Percentiles rank a stretch among this genome's conserved stretches.
phyloP scores from a whole-genome alignment of 2,797 vertebrate genomes.

The Australoheros facetus region DNA sequence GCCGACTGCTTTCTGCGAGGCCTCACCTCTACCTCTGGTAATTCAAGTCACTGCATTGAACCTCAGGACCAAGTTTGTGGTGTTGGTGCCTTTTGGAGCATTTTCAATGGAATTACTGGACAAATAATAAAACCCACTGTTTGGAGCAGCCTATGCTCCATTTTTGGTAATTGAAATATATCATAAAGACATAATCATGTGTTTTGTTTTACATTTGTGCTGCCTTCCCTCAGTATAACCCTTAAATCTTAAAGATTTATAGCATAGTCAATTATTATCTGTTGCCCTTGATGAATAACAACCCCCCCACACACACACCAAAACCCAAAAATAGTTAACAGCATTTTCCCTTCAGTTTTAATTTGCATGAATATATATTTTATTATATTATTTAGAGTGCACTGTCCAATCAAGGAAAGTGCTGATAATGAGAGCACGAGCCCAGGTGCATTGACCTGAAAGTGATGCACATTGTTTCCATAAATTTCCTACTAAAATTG shows the following conservation, averaged over 20 bases:
- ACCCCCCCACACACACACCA: no score
- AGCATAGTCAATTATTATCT: no score
- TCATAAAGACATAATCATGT: background rate
- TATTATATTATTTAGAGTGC: background rate
- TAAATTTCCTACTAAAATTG: background rate
- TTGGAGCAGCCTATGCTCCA: fast-evolving
- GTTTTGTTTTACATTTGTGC: background rate
- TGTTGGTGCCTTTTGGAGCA: background rate
- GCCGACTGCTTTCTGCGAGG: background rate
- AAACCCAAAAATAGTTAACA: no score
- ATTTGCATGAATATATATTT: background rate
- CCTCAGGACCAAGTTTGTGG: background rate
- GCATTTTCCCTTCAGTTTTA: background rate
- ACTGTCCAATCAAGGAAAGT: background rate
- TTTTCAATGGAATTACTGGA: background rate
- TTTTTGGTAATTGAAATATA: background rate
- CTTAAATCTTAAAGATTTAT: background rate
- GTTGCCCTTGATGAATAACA: no score
- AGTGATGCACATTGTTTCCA: background rate
- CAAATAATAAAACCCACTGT: background rate
- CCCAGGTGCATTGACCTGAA: background rate
- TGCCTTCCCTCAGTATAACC: background rate
- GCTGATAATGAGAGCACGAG: background rate
- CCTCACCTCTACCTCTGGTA: background rate
- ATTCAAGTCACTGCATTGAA: fast-evolving